Evolutionary conservation across 2,797 vertebrate genomes (phyloP), one percentile per base, ranked within the genome.

Genomic region (Silurus aristotelis): DNA sequence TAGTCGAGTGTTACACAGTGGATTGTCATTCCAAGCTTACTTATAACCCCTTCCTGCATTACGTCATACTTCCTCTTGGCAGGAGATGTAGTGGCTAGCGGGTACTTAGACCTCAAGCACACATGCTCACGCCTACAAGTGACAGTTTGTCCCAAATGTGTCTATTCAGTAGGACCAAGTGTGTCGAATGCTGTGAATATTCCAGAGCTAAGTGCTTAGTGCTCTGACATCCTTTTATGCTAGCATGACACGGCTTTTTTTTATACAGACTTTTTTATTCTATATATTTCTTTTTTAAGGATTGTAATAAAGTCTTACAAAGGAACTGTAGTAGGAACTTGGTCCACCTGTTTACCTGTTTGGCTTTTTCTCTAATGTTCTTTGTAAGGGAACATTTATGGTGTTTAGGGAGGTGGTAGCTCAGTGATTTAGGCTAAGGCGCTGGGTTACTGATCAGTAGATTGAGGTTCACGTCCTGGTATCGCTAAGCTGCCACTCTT

Each of bases 21-120:
- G 61, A n/a, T 27, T 82, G 82, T 58, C 60, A 7, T 67, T 73
- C 31, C 20, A 9, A 10, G 31, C 14, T 22, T 43, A 31, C 19
- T n/a, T 61, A 22, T 43, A 22, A 22, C 61, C 55, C 46, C 58
- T 13, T 2, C 43, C 63, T 80, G n/a, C 25, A 73, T 84, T 79
- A 87, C 55, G 87, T 89, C 89, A 86, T 83, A 82, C 73, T 86
- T 87, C 84, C 70, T 88, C 61, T 88, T 86, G 86, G 75, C 52
- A 86, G 68, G 78, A 60, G 27, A 75, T n/a, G 76, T 5, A 58
- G 77, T 6, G 27, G 55, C n/a, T 76, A 81, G 70, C 38, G 72
- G 76, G 64, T 27, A 72, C 70, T 87, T 70, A 89, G 70, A 83
- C 71, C 78, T 75, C 70, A 80, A n/a, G 43, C 67, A 87, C 82